These are phyloP conservation scores for Drosophila nebulosa DNA, from an alignment of 1,140 invertebrate genomes.

Conservation along the genomic window DNA sequence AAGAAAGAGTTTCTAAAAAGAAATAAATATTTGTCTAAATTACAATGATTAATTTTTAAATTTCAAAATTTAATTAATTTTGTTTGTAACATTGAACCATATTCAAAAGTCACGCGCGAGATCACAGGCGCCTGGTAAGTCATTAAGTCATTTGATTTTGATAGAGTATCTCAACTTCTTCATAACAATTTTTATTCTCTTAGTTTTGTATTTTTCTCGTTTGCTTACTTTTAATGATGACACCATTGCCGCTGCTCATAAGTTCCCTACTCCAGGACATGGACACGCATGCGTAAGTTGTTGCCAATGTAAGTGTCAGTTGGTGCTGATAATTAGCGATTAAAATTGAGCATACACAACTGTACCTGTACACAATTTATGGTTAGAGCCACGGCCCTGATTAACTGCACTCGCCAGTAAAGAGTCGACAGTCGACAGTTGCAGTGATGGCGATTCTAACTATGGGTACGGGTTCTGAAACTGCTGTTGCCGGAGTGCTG, in stretches of 20 bases:
- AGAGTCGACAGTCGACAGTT: conserved; percentile 58
- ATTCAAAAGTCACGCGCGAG: no score
- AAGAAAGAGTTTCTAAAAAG: no score
- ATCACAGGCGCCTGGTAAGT: no score
- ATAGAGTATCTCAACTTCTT: not conserved
- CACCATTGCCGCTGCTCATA: conserved; percentile 62
- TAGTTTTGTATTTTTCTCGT: not conserved
- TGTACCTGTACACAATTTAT: conserved; percentile 41
- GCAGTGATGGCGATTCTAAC: conserved; percentile 20
- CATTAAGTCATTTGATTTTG: no score
- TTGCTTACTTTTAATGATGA: conserved; percentile 43
- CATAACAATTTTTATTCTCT: not conserved
- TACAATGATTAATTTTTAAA: no score
- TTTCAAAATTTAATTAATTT: no score
- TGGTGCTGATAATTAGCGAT: conserved; percentile 74
- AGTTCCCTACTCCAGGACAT: conserved; percentile 44
- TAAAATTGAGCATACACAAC: conserved; percentile 50
- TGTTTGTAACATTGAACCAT: no score
- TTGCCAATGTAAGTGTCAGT: conserved; percentile 75
- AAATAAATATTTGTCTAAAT: no score
- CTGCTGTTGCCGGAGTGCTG: not conserved
- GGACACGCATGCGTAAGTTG: conserved; percentile 73
- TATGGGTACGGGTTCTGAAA: not conserved
- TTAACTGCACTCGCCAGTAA: conserved; percentile 42
- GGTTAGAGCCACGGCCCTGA: conserved; percentile 56